Evolutionary conservation across 2,113 vertebrate species (phyloP), one percentile per base, ranked within the genome.

Genomic region (Fulica atra): DNA sequence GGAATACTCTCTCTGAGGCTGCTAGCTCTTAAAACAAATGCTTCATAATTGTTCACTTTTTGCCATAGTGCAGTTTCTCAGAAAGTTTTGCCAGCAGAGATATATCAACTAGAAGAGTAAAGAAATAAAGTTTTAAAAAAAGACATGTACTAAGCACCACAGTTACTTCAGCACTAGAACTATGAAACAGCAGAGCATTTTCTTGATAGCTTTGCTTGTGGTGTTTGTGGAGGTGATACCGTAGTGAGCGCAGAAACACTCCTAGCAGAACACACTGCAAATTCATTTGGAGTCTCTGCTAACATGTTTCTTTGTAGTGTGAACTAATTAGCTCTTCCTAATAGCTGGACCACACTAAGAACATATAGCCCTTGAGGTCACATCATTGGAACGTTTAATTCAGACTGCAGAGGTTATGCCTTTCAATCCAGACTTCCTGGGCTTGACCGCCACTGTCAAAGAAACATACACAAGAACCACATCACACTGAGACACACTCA

Each of bases 391-490:
- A 86, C 66, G 48, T 46, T 24, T 28, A 53, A 19, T 69, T 57
- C 82, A 46, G 54, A 25, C 10, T 57, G 38, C 24, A 66, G 40
- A 92, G 35, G 12, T 60, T 68, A 35, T 28, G 60, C 14, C 53
- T 88, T 82, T 9, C 51, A 13, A 59, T 12, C 15, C 63, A 93
- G 46, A 68, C 35, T 60, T 42, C n/a, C 57, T 8, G 20, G 46
- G n/a, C 36, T 77, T 21, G 25, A 89, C 18, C 7, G 0, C 21
- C 59, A 42, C 7, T 51, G 56, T 6, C 68, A 44, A 28, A 79
- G 35, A 72, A 80, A 61, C 11, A 24, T 1, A 31, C 0, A 24
- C 10, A 24, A 29, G 31, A 19, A 19, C 31, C 1, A 0, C 1
- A 7, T 38, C 60, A 56, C 8, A 35, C 31, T 15, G 44, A 69